Base-by-base conservation (phyloP, 1,140 invertebrate genomes). In the Drosophila orena region DNA sequence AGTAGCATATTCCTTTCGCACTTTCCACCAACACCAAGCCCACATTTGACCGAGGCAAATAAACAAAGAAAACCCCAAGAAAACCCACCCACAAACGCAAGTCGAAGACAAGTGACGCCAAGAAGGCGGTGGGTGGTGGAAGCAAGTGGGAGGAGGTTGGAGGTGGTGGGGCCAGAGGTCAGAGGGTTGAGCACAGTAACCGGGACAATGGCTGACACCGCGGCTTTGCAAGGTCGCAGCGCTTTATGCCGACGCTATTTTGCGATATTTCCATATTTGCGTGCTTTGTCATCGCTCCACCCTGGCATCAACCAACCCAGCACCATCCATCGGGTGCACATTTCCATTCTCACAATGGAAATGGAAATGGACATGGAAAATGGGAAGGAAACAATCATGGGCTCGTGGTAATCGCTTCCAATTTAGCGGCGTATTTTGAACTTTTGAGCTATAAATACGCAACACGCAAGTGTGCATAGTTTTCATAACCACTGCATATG, bases 171-270 rank as follows among this genome's bases (percentile, higher is more conserved):
- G 64, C 14, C 20, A 56, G 49, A 68, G 49, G 60, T 53, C 34
- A 17, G 42, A 8, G 72, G 37, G 34, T 22, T 35, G 37, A 30
- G 40, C 12, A 17, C 22, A 46, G 20, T 73, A 70, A 60, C 54
- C 65, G 77, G 66, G 79, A 72, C 78, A 73, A 73, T 77, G 60
- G 57, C 72, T 77, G 79, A 74, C 70, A 44, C 52, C 24, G 40
- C 27, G 35, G 6, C 49, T 22, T 34, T 15, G 46, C 79, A 81
- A 81, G 79, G 79, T 68, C 79, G 54, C 50, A 43, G 34, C 50
- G 66, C 37, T 66, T 46, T 49, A 37, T 55, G 37, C 58, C 34
- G 43, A 74, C 69, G 55, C 68, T 77, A 55, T 40, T 43, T 42
- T 40, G 47, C 61, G 35, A 73, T 69, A 60, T 66, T 74, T 65